A percentile compares a stretch with the other conserved stretches of the same genome.
These are phyloP conservation scores for Gila robusta DNA, from an alignment of 2,797 vertebrate genomes.

Conservation along the genomic window DNA sequence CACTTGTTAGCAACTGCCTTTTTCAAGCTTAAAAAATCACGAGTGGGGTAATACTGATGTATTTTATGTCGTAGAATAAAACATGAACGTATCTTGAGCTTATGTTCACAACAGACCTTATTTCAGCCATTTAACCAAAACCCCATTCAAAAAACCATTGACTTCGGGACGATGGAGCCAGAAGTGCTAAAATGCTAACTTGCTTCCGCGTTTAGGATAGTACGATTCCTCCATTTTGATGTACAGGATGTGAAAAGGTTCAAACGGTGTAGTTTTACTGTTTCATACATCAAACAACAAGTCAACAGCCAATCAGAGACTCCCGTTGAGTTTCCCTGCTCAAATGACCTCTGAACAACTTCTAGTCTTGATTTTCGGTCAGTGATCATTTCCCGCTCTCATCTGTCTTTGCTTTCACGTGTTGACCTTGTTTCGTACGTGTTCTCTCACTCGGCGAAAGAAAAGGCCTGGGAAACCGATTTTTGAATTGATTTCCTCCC, in stretches of 20 bases:
- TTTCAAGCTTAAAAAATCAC: no score
- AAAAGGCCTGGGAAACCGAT: conserved; percentile 31
- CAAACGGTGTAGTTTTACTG: background rate
- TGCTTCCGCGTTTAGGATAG: rapidly evolving
- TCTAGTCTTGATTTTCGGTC: background rate
- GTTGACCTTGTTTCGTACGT: conserved; percentile 1
- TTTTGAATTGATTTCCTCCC: conserved; percentile 2
- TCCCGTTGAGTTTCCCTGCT: background rate
- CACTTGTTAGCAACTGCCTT: no score
- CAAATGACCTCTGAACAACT: conserved; percentile 16
- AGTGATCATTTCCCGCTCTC: background rate
- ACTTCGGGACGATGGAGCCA: no score
- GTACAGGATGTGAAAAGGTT: background rate
- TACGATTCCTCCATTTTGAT: background rate
- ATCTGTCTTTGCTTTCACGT: background rate
- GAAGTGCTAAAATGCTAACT: no score
- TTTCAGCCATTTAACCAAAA: no score
- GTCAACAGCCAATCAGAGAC: background rate
- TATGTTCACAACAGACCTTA: no score
- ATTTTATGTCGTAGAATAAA: no score
- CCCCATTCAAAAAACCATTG: no score
- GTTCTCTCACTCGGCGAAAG: background rate
- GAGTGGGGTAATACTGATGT: no score
- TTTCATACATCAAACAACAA: conserved; percentile 11
- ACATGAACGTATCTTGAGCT: no score